A percentile compares a stretch with the other conserved stretches of the same genome.
phyloP scores from a whole-genome alignment of 1,140 invertebrate species.

The Pomacea maculata region DNA sequence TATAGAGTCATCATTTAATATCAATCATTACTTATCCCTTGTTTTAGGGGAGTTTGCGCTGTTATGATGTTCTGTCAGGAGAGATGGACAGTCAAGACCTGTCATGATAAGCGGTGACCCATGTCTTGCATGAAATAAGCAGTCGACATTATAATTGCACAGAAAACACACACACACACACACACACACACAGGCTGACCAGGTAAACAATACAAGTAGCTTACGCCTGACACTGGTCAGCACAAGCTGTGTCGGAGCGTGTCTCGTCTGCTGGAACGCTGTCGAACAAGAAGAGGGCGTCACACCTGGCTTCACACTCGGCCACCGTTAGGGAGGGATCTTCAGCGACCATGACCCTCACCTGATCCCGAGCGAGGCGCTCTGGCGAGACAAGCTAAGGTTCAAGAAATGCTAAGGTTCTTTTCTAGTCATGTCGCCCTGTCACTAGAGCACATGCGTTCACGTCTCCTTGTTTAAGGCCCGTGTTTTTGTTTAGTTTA shows the following conservation, averaged over 20 bases:
- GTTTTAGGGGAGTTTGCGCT: too few relatives aligned
- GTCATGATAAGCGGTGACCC: too few relatives aligned
- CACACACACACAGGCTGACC: neutral
- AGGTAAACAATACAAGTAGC: neutral
- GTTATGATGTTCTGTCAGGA: too few relatives aligned
- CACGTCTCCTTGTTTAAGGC: rapidly evolving
- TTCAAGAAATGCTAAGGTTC: too few relatives aligned
- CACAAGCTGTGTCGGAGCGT: neutral
- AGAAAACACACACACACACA: neutral
- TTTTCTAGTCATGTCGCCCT: too few relatives aligned
- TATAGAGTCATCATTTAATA: too few relatives aligned
- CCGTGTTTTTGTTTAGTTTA: too few relatives aligned
- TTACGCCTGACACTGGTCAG: neutral
- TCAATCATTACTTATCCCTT: too few relatives aligned
- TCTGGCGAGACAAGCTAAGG: too few relatives aligned
- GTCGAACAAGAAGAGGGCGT: neutral
- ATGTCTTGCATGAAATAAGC: too few relatives aligned
- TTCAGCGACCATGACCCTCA: neutral
- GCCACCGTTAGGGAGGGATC: neutral
- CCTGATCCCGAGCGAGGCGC: neutral
- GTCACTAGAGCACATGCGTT: too few relatives aligned
- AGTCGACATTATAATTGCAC: neutral
- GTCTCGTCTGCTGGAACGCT: neutral
- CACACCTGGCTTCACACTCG: neutral
- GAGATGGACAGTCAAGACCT: too few relatives aligned